These are phyloP conservation scores for Caenorhabditis sp. DNA, from an alignment of 2,888 invertebrate species.

Conservation along the genomic window DNA sequence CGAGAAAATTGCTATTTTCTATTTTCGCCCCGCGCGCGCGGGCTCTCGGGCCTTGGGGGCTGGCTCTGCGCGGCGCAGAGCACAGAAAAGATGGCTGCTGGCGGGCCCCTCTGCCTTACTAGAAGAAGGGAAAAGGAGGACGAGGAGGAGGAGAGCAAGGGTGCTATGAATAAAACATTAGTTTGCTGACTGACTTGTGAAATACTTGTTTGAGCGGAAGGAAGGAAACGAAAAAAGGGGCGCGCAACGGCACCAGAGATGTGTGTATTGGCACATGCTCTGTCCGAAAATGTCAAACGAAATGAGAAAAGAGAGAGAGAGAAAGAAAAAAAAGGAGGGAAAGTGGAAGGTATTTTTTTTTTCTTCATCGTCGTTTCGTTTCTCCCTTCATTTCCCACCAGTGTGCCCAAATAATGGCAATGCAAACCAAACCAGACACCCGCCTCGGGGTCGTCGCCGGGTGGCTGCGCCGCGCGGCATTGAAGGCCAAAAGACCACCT, in stretches of 20 bases:
- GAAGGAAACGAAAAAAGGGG: constrained; percentile 18
- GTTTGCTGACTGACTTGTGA: constrained; percentile 56
- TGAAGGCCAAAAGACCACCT: constrained; percentile 26
- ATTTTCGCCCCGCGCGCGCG: neutral
- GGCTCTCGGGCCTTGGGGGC: too few relatives aligned
- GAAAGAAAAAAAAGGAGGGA: neutral
- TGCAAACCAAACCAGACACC: constrained; percentile 9
- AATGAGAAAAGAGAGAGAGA: neutral
- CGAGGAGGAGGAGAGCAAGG: neutral
- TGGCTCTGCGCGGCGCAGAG: constrained; percentile 4
- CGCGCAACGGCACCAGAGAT: neutral
- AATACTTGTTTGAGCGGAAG: constrained; percentile 33
- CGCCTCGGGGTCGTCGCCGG: neutral
- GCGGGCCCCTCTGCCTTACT: neutral
- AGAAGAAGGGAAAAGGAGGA: neutral
- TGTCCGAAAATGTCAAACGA: constrained; percentile 33
- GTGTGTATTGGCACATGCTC: neutral
- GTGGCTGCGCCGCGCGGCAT: neutral
- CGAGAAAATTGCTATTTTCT: constrained; percentile 49
- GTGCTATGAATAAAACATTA: constrained; percentile 59
- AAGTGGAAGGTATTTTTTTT: neutral
- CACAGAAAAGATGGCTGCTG: neutral
- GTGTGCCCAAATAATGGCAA: constrained; percentile 18
- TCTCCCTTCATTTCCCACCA: too few relatives aligned
- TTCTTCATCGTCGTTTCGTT: neutral